Base-by-base conservation (phyloP, 2,797 vertebrate genomes). In the Trachurus trachurus region DNA sequence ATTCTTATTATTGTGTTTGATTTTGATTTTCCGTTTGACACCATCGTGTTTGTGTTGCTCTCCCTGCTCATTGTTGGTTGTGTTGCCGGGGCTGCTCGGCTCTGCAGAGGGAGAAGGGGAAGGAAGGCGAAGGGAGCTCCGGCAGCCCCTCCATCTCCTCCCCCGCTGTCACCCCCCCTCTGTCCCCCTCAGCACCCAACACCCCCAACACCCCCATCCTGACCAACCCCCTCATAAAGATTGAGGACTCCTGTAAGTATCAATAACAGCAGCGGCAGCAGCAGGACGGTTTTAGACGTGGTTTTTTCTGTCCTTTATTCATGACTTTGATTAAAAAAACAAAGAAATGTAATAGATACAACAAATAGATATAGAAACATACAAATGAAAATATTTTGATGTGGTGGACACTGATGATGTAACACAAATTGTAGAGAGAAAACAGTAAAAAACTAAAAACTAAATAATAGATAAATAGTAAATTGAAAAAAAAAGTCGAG, bases 71-170 rank as follows among this genome's bases (percentile, higher is more conserved):
- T 91, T 81, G 26, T 26, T 83, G 44, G 26, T 26, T 83, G 44
- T 37, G 17, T 47, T 47, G 61, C 61, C 17, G 89, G 85, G 88
- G 79, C 77, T 92, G 26, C 26, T 26, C 26, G 26, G 26, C 86
- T 92, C 92, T 90, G 49, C 94, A 97, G 96, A 96, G 92, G 95
- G 96, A 96, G 93, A 96, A 95, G 93, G 96, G 95, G 91, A 96
- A 95, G 89, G 95, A 96, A 73, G 94, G 92, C 74, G 95, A 93
- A 92, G 94, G 78, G 78, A 50, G 86, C 40, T 88, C 92, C 73
- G 89, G 77, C 85, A 93, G 85, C 87, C 93, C 93, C 87, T 94
- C 91, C 17, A 58, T 91, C 84, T 91, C 74, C 69, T 95, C 96
- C 93, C 96, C 96, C 59, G 87, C 89, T 76, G 88, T 95, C 0